Percentiles rank a stretch among this genome's conserved stretches.
These are phyloP conservation scores for Pseudobourletiella spinata DNA, from an alignment of 1,140 invertebrate genomes.

Conservation along the genomic window DNA sequence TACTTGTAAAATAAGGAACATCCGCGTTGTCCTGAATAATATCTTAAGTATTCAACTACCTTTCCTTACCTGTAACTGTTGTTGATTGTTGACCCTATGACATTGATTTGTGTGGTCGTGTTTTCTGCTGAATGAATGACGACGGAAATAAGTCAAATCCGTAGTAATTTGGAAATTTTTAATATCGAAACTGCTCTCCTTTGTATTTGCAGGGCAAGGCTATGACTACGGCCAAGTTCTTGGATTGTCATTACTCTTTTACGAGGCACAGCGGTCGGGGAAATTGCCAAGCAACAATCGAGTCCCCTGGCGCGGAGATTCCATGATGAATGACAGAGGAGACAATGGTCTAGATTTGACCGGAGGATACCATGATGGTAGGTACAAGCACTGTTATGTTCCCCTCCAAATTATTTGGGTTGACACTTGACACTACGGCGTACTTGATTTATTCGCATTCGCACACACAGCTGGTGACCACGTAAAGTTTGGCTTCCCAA, in stretches of 20 bases:
- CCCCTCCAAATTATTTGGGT: not conserved
- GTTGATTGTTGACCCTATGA: no score
- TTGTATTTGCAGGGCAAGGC: no score
- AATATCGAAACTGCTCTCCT: no score
- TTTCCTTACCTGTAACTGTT: no score
- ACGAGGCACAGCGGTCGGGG: conserved; percentile 43
- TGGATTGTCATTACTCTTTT: conserved; percentile 41
- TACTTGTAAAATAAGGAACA: no score
- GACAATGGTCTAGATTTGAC: conserved; percentile 40
- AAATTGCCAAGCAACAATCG: conserved; percentile 39
- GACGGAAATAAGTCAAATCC: no score
- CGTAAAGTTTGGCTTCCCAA: conserved; percentile 44
- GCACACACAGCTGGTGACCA: conserved; percentile 41
- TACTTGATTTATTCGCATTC: no score
- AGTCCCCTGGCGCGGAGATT: conserved; percentile 41
- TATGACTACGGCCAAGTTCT: conserved; percentile 37
- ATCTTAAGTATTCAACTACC: no score
- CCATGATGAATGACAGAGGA: conserved; percentile 39
- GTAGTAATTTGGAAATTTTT: no score
- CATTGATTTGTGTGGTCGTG: no score
- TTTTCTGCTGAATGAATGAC: not conserved
- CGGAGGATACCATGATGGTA: conserved; percentile 44
- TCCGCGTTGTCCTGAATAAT: no score
- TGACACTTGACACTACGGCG: no score
- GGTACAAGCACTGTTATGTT: not conserved